Percentiles rank a stretch among this genome's conserved stretches.
These are phyloP conservation scores for Aporophyla lueneburgensis DNA, from an alignment of 2,888 invertebrate species.

Conservation along the genomic window DNA sequence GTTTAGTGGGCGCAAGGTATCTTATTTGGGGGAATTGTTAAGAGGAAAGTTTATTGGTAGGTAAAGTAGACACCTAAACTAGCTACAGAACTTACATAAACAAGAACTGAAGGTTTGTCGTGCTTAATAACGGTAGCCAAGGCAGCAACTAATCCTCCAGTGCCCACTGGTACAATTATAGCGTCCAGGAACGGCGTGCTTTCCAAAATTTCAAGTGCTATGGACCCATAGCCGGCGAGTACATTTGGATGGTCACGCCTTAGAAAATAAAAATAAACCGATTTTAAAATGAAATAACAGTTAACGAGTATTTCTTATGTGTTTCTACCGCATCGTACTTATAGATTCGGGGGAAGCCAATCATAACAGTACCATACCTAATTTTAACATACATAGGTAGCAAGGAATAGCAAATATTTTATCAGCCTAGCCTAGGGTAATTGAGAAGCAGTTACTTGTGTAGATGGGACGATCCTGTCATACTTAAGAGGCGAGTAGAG, in stretches of 20 bases:
- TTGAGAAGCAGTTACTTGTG: neutral
- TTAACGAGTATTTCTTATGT: neutral
- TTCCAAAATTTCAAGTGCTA: conserved; percentile 97
- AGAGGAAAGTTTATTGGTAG: neutral
- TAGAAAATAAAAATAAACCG: conserved; percentile 30
- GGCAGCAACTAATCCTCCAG: conserved; percentile 97
- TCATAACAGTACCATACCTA: neutral
- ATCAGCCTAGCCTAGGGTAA: neutral
- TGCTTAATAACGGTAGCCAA: conserved; percentile 96
- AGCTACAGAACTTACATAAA: conserved; percentile 93
- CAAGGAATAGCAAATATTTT: neutral
- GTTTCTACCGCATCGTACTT: neutral
- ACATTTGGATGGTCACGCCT: conserved; percentile 98
- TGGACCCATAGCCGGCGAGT: conserved; percentile 97
- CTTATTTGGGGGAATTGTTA: neutral
- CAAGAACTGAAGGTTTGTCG: conserved; percentile 94
- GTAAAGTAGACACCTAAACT: neutral
- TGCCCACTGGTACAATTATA: conserved; percentile 97
- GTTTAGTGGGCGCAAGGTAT: neutral
- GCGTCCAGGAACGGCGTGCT: conserved; percentile 96
- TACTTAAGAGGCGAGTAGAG: neutral
- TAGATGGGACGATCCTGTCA: neutral
- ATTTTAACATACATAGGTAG: neutral
- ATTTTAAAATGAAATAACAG: neutral
- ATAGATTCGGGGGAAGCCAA: neutral